A percentile compares a stretch with the other conserved stretches of the same genome.
These are phyloP conservation scores for Hoplias malabaricus DNA, from an alignment of 2,113 vertebrate species.

Conservation along the genomic window DNA sequence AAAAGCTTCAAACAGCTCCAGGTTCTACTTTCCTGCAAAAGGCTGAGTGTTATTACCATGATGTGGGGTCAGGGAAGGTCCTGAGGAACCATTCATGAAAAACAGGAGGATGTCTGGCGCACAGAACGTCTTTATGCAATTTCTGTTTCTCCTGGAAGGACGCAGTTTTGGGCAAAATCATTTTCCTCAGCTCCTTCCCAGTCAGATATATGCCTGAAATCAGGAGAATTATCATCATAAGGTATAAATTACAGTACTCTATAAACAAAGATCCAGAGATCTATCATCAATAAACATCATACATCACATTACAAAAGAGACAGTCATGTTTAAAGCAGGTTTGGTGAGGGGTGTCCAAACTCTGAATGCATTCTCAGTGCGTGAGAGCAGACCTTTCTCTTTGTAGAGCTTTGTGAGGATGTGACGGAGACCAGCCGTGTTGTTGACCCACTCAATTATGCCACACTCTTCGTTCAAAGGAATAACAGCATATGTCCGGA, in stretches of 20 bases:
- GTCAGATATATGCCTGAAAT: constrained; percentile 85
- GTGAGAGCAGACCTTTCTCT: constrained; percentile 82
- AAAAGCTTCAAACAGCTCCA: too few species aligned
- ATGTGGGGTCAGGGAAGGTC: constrained; percentile 94
- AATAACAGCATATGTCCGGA: constrained; percentile 95
- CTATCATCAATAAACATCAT: neutral
- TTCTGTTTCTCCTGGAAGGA: constrained; percentile 87
- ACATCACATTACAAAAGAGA: neutral
- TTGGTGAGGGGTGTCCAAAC: too few species aligned
- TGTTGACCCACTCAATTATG: constrained; percentile 98
- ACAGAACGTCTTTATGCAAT: constrained; percentile 87
- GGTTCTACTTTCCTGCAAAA: too few species aligned
- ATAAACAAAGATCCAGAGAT: too few species aligned
- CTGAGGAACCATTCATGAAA: constrained; percentile 97
- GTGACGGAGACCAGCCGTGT: constrained; percentile 90
- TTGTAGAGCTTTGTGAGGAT: constrained; percentile 96
- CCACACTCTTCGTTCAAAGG: constrained; percentile 97
- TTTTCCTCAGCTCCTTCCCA: constrained; percentile 90
- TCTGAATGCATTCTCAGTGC: too few species aligned
- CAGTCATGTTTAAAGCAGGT: too few species aligned
- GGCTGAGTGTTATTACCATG: constrained; percentile 74
- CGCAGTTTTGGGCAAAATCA: constrained; percentile 88
- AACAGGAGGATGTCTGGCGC: constrained; percentile 88
- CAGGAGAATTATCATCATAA: neutral
- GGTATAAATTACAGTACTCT: neutral